These are phyloP conservation scores for Pitangus sulphuratus DNA, from an alignment of 2,797 vertebrate species.

Conservation along the genomic window DNA sequence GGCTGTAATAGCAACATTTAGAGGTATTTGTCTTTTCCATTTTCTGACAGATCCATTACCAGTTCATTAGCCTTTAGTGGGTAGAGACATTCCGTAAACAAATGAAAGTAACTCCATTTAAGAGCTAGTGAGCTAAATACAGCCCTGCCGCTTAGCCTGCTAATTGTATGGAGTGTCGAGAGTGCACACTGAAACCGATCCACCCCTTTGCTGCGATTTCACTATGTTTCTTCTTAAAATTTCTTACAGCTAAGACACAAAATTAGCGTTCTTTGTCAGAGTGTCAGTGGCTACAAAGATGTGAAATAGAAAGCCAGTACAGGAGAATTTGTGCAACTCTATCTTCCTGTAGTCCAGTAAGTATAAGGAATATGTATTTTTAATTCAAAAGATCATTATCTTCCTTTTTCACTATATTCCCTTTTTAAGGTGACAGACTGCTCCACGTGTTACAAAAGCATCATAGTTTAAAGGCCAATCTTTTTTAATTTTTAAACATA, in stretches of 20 bases:
- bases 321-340: not conserved
- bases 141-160: slow-evolving; percentile 23
- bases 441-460: not conserved
- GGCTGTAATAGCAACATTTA: slow-evolving; percentile 59
- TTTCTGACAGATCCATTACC: slow-evolving; percentile 70
- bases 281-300: not conserved
- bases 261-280: not conserved
- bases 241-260: not conserved
- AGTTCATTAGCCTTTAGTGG: slow-evolving; percentile 74
- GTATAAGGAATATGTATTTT: not conserved
- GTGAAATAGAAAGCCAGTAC: not conserved
- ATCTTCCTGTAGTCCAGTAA: not conserved
- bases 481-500: not conserved
- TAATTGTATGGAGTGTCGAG: slow-evolving; percentile 27
- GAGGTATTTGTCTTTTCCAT: slow-evolving; percentile 53
- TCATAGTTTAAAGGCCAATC: not conserved
- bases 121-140: slow-evolving; percentile 67
- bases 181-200: not conserved
- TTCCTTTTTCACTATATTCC: not conserved
- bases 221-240: not conserved
- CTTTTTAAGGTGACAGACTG: not conserved
- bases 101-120: slow-evolving; percentile 69
- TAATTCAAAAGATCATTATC: not conserved
- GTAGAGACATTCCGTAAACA: slow-evolving; percentile 66
- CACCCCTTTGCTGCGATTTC: not conserved